These are phyloP conservation scores for Lepidothrix coronata DNA, from an alignment of 2,113 vertebrate genomes.

Conservation along the genomic window DNA sequence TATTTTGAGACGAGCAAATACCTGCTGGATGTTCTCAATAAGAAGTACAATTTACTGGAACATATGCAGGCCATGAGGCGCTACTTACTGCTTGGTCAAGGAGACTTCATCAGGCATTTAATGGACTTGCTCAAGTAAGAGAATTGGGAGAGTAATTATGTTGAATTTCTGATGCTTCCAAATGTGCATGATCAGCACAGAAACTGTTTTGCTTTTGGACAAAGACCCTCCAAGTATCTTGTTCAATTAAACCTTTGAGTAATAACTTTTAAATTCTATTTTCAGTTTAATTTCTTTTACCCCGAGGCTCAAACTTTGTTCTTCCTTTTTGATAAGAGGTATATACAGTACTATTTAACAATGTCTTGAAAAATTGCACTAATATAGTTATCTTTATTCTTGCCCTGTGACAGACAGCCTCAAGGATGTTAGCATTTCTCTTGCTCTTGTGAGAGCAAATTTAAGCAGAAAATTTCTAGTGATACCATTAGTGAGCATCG, in stretches of 20 bases:
- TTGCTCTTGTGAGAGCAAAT: background rate
- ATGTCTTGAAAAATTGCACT: background rate
- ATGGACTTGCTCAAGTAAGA: conserved; percentile 98
- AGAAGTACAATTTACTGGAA: conserved; percentile 92
- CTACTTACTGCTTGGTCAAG: conserved; percentile 95
- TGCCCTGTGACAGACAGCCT: background rate
- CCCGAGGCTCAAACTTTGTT: background rate
- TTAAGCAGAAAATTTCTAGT: background rate
- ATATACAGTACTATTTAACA: background rate
- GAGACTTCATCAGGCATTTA: conserved; percentile 96
- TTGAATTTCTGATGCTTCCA: background rate
- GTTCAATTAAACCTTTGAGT: background rate
- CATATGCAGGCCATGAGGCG: conserved; percentile 97
- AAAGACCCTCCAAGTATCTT: background rate
- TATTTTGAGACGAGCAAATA: conserved; percentile 98
- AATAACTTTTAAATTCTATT: background rate
- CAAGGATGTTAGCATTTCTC: background rate
- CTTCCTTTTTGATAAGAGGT: background rate
- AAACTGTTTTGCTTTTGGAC: background rate
- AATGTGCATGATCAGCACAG: background rate
- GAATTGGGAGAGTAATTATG: background rate
- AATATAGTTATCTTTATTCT: background rate
- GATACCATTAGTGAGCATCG: background rate
- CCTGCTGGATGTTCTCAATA: conserved; percentile 91
- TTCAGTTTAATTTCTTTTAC: background rate